These are phyloP conservation scores for Synergus laeviventris DNA, from an alignment of 2,888 invertebrate species.

Conservation along the genomic window DNA sequence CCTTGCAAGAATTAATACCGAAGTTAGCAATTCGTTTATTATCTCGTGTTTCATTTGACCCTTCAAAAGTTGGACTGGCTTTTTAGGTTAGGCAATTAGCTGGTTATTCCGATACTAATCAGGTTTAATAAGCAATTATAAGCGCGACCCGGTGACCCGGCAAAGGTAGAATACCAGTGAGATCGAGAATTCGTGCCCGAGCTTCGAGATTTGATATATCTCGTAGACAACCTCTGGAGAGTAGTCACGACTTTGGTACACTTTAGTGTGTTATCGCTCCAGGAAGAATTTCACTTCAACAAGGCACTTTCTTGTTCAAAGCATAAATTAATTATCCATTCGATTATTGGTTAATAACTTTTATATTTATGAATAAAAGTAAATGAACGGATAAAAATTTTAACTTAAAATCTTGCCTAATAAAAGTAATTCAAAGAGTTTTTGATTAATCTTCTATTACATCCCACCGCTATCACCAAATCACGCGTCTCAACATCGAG, in stretches of 20 bases:
- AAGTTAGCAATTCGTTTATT: not conserved
- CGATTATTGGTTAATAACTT: too few relatives aligned
- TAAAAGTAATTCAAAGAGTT: too few relatives aligned
- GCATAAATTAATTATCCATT: too few relatives aligned
- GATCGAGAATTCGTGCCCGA: slow-evolving; percentile 54
- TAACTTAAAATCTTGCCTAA: too few relatives aligned
- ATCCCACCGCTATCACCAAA: too few relatives aligned
- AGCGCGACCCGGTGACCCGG: slow-evolving; percentile 51
- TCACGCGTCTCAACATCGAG: too few relatives aligned
- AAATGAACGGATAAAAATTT: too few relatives aligned
- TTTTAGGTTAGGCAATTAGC: slow-evolving; percentile 26
- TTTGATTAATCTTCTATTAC: too few relatives aligned
- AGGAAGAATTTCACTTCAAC: slow-evolving; percentile 32
- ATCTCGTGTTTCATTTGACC: slow-evolving; percentile 14
- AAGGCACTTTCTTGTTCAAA: not conserved
- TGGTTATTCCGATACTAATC: slow-evolving; percentile 46
- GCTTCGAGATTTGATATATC: slow-evolving; percentile 47
- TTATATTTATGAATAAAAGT: too few relatives aligned
- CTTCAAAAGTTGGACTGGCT: not conserved
- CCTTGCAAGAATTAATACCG: not conserved
- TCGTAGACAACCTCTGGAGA: slow-evolving; percentile 46
- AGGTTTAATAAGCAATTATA: slow-evolving; percentile 61
- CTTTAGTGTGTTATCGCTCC: slow-evolving; percentile 47
- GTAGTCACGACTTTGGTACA: slow-evolving; percentile 52
- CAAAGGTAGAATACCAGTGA: slow-evolving; percentile 52